Percentiles rank a stretch among this genome's conserved stretches.
phyloP scores from a whole-genome alignment of 2,888 invertebrate genomes.

The Autographa gamma region DNA sequence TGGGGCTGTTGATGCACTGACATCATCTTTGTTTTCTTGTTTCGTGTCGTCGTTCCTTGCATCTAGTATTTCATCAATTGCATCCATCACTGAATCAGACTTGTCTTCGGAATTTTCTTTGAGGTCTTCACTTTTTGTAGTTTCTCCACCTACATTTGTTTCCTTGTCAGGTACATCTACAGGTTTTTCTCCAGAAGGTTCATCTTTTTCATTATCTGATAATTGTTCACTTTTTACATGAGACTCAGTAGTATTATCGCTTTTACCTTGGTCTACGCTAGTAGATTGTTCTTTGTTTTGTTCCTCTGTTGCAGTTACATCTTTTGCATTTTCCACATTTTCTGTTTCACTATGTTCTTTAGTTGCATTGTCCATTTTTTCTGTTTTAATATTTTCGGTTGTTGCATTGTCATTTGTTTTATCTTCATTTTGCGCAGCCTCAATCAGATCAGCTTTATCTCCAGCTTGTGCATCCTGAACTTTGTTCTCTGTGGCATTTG shows the following conservation, averaged over 20 bases:
- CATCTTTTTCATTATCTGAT: conserved; percentile 20
- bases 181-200: conserved; percentile 11
- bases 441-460: conserved; percentile 3
- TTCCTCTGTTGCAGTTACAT: not conserved
- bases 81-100: conserved; percentile 48
- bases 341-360: conserved; percentile 17
- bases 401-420: conserved; percentile 9
- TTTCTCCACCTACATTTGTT: not conserved
- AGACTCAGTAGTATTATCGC: conserved; percentile 12
- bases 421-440: not conserved
- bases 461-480: conserved; percentile 9
- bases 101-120: conserved; percentile 38
- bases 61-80: conserved; percentile 48
- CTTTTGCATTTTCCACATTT: too few species aligned
- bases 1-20: conserved; percentile 22
- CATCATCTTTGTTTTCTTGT: conserved; percentile 23
- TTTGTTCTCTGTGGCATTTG: conserved; percentile 5
- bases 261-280: conserved; percentile 8
- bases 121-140: conserved; percentile 21
- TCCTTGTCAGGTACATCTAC: conserved; percentile 4
- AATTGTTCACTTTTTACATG: conserved; percentile 34
- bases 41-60: conserved; percentile 18
- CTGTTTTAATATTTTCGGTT: conserved; percentile 5
- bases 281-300: conserved; percentile 12
- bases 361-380: conserved; percentile 8